These are phyloP conservation scores for Antrozous pallidus DNA, from an alignment of 2,797 vertebrate species.

Conservation along the genomic window DNA sequence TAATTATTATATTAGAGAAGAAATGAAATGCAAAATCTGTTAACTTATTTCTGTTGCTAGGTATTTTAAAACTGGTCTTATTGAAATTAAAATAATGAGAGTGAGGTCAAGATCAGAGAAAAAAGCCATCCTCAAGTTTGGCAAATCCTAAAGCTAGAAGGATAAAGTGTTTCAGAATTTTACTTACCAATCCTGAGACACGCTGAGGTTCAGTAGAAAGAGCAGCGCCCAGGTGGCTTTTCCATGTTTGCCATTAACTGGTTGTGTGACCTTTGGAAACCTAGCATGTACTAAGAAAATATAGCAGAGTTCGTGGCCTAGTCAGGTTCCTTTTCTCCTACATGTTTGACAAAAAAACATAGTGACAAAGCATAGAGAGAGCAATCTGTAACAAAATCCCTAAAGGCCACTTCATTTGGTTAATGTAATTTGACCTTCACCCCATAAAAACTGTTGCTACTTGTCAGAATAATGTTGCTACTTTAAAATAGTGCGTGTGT, in stretches of 20 bases:
- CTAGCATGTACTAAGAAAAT: not conserved
- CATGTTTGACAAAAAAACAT: conserved; percentile 40
- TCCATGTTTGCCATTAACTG: not conserved
- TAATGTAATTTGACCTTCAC: conserved; percentile 55
- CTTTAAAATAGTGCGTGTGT: not conserved
- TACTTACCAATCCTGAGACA: not conserved
- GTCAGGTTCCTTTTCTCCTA: not conserved
- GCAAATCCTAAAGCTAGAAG: not conserved
- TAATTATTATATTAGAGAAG: not conserved
- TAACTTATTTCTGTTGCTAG: not conserved
- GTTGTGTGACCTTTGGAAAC: not conserved
- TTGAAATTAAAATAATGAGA: not conserved
- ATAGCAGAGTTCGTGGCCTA: not conserved
- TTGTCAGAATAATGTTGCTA: conserved; percentile 15
- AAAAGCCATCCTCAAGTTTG: not conserved
- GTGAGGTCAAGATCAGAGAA: not conserved
- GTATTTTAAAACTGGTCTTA: not conserved
- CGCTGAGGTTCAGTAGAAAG: not conserved
- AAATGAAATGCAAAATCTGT: not conserved
- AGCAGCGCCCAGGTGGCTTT: not conserved
- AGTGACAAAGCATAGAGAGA: conserved; percentile 34
- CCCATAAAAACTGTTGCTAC: not conserved
- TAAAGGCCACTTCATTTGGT: conserved; percentile 12
- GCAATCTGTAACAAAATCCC: conserved; percentile 13
- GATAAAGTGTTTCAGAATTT: not conserved